Percentiles rank a stretch among this genome's conserved stretches.
These are phyloP conservation scores for Masticophis lateralis DNA, from an alignment of 2,797 vertebrate genomes.

Conservation along the genomic window DNA sequence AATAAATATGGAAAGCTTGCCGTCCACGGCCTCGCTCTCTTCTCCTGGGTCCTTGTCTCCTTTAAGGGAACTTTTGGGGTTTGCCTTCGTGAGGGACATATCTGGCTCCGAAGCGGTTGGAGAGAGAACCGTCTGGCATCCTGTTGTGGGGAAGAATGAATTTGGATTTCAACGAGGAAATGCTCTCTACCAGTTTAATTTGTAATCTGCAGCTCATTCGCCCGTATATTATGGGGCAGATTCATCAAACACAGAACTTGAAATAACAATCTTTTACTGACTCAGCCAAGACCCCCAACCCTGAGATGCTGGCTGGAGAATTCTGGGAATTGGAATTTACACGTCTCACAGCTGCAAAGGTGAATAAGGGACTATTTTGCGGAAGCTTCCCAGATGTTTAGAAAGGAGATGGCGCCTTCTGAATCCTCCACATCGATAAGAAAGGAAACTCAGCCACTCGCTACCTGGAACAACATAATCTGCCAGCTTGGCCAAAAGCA, in stretches of 20 bases:
- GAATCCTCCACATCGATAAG: not conserved
- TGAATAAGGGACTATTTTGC: not conserved
- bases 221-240: rapidly evolving
- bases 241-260: not conserved
- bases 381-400: not conserved
- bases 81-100: slow-evolving; percentile 82
- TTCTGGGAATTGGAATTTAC: not conserved
- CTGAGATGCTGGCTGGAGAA: not conserved
- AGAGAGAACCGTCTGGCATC: slow-evolving; percentile 96
- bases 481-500: slow-evolving; percentile 92
- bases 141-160: slow-evolving; percentile 64
- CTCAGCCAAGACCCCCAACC: not conserved
- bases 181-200: too few relatives aligned
- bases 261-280: not conserved
- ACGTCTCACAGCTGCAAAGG: not conserved
- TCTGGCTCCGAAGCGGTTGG: slow-evolving; percentile 96
- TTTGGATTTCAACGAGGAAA: not conserved
- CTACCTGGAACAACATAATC: slow-evolving; percentile 98
- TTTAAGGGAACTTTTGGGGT: slow-evolving; percentile 91
- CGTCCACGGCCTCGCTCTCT: slow-evolving; percentile 95
- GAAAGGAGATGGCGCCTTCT: not conserved
- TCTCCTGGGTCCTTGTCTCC: slow-evolving; percentile 89
- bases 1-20: slow-evolving; percentile 97
- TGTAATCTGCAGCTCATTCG: too few relatives aligned
- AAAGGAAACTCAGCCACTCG: not conserved